Conservation (phyloP, 2,888 invertebrate species). For the Seladonia tumulorum region DNA sequence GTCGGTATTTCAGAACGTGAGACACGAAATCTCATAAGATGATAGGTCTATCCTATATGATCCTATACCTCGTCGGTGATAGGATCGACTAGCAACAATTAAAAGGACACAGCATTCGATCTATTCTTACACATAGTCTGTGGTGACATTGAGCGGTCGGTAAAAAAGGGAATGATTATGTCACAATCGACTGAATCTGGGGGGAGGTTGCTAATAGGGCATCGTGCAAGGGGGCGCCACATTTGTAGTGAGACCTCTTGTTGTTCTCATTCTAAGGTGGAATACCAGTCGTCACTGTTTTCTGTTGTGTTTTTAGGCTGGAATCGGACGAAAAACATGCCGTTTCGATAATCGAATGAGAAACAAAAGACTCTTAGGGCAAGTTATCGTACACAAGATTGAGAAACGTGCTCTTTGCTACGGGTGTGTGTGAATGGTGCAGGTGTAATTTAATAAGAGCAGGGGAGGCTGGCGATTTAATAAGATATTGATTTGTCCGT, state of each 20-base stretch:
- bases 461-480: conserved; percentile 80
- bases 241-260: conserved; percentile 69
- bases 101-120: neutral
- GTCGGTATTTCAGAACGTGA: too few species aligned
- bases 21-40: too few species aligned
- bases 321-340: conserved; percentile 75
- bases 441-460: conserved; percentile 79
- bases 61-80: too few species aligned
- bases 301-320: conserved; percentile 81
- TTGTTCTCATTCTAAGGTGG: conserved; percentile 80
- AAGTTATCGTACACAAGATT: conserved; percentile 40
- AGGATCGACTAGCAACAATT: too few species aligned
- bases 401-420: conserved; percentile 39
- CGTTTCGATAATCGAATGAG: conserved; percentile 70
- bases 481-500: conserved; percentile 82
- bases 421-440: conserved; percentile 59
- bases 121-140: neutral
- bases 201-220: conserved; percentile 53
- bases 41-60: too few species aligned
- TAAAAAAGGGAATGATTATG: conserved; percentile 51
- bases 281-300: conserved; percentile 78
- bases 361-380: conserved; percentile 47
- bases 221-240: conserved; percentile 65
- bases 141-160: conserved; percentile 21
- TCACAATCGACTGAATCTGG: conserved; percentile 55